These are phyloP conservation scores for Hystrix brachyura DNA, from an alignment of 2,113 vertebrate genomes.

Conservation along the genomic window DNA sequence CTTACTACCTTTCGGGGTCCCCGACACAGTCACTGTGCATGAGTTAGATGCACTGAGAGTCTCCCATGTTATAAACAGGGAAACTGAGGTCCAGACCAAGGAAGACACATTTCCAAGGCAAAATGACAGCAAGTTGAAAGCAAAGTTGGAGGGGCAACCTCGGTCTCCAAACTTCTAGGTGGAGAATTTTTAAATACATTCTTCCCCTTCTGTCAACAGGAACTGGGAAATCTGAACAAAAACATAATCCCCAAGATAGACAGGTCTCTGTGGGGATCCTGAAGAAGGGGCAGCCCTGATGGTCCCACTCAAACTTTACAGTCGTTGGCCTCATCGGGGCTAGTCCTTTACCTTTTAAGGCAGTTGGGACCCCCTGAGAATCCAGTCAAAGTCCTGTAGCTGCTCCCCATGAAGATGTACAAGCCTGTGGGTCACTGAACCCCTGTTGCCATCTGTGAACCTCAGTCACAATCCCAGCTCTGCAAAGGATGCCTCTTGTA, in stretches of 20 bases:
- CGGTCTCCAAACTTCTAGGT: rapidly evolving
- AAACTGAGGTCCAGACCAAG: background rate
- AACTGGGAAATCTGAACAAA: rapidly evolving
- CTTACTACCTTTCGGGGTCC: rapidly evolving
- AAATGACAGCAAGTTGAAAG: rapidly evolving
- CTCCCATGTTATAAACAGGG: rapidly evolving
- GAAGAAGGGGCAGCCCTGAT: background rate
- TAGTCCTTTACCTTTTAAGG: background rate
- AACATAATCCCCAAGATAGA: background rate
- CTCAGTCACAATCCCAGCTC: background rate
- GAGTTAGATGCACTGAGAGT: rapidly evolving
- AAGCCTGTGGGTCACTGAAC: background rate
- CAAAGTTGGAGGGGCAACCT: rapidly evolving
- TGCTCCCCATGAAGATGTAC: background rate
- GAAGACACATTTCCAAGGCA: background rate
- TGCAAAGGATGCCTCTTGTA: background rate
- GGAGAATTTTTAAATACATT: background rate
- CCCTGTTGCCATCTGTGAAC: background rate
- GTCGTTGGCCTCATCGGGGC: background rate
- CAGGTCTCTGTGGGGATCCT: background rate
- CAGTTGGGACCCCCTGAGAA: background rate
- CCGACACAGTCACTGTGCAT: rapidly evolving
- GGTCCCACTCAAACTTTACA: background rate
- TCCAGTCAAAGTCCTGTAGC: background rate
- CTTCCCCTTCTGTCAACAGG: background rate